Evolutionary conservation across 2,888 invertebrate species (phyloP), one percentile per base, ranked within the genome.

Genomic region (Cabera pusaria): DNA sequence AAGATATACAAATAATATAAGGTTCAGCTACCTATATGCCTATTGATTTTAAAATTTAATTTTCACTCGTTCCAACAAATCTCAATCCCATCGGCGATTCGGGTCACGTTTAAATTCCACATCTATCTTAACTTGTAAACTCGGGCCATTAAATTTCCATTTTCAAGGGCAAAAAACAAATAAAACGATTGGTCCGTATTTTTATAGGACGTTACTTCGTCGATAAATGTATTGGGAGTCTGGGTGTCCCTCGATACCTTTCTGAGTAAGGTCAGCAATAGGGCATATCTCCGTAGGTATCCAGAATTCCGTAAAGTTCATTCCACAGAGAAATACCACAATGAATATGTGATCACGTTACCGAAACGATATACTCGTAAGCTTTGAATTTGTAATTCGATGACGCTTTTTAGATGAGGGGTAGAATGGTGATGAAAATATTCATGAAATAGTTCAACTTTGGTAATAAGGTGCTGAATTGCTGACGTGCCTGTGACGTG

Each of bases 111-210:
- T 21, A 6, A 33, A 12, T 17, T 26, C 19, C 23, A 22, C 32
- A 23, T 21, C 14, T 14, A 44, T 35, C 39, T 35, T 23, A 23
- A 36, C 33, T 27, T 33, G 24, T 42, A 42, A 39, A 24, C 20
- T 25, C 21, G 31, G 18, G 27, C 31, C 38, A 38, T 35, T 32
- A 38, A 38, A 42, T 35, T 34, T 32, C 40, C 32, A 39, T 36
- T 47, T 39, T 44, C 29, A 45, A 49, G 44, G 44, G 20, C 33
- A 24, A 37, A 47, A 51, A 49, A 47, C 49, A 51, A 47, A 49
- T 44, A 39, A 50, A 48, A 42, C 28, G 12, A 24, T 38, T 41
- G 29, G 22, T 4, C 29, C 36, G 32, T 33, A 44, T 43, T 44
- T 50, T 36, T 48, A 45, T 35, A 26, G 25, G 22, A 32, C 16